Evolutionary conservation across 2,888 invertebrate species (phyloP).

Genomic region (Brenthis ino): DNA sequence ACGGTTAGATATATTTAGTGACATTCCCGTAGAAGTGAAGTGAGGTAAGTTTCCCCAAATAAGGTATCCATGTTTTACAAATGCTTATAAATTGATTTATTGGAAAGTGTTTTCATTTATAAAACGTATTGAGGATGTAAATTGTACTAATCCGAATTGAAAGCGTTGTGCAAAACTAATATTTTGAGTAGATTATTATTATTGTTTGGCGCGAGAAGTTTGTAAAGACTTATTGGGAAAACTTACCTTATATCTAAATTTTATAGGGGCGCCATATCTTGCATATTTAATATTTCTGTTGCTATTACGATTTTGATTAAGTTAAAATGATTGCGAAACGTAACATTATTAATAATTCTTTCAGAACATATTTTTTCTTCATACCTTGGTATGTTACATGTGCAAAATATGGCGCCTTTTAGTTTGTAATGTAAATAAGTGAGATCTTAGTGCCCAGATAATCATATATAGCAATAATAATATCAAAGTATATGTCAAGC

Average conservation of each 20-base stretch:
- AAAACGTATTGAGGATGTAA: too few species aligned
- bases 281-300: background rate
- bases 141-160: too few species aligned
- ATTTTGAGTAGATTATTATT: too few species aligned
- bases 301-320: background rate
- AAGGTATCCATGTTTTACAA: too few species aligned
- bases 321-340: background rate
- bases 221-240: too few species aligned
- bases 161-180: too few species aligned
- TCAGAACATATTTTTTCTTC: too few species aligned
- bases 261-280: background rate
- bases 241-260: constrained; percentile 5
- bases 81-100: too few species aligned
- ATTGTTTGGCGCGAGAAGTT: too few species aligned
- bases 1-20: constrained; percentile 21
- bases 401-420: constrained; percentile 14
- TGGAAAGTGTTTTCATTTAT: too few species aligned
- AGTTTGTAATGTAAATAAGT: constrained; percentile 21
- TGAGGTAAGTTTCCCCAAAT: background rate
- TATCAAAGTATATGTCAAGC: background rate
- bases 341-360: too few species aligned
- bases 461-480: constrained; percentile 13
- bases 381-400: background rate
- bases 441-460: constrained; percentile 6
- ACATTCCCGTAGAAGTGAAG: constrained; percentile 17